These are phyloP conservation scores for Xiphorhynchus elegans DNA, from an alignment of 2,113 vertebrate genomes.

Conservation along the genomic window DNA sequence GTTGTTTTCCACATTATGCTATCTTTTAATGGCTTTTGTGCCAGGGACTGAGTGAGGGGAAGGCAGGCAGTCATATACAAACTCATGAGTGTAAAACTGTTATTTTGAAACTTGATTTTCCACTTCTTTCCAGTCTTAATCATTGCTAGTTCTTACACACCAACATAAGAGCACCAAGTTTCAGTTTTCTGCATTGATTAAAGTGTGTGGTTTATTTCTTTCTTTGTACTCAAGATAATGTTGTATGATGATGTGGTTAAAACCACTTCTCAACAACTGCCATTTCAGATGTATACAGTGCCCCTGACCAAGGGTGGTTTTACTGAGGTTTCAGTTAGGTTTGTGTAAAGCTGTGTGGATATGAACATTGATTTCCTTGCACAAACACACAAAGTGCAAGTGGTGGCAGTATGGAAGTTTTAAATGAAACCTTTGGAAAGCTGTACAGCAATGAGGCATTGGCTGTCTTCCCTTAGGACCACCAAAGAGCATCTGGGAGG, in stretches of 20 bases:
- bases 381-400: background rate
- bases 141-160: background rate
- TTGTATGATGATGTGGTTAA: background rate
- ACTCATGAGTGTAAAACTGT: background rate
- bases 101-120: background rate
- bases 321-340: background rate
- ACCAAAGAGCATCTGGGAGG: background rate
- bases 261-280: background rate
- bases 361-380: background rate
- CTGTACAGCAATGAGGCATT: background rate
- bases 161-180: background rate
- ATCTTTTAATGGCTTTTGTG: background rate
- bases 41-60: background rate
- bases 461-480: background rate
- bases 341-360: background rate
- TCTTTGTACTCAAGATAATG: background rate
- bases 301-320: background rate
- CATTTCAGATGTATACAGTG: background rate
- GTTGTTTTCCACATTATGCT: background rate
- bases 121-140: background rate
- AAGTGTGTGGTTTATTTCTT: background rate
- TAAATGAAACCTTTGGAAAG: background rate
- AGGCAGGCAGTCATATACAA: background rate
- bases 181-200: background rate
- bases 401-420: background rate